Evolutionary conservation across 2,888 invertebrate species (phyloP), one percentile per base, ranked within the genome.

Genomic region (Malthinus flaveolus): DNA sequence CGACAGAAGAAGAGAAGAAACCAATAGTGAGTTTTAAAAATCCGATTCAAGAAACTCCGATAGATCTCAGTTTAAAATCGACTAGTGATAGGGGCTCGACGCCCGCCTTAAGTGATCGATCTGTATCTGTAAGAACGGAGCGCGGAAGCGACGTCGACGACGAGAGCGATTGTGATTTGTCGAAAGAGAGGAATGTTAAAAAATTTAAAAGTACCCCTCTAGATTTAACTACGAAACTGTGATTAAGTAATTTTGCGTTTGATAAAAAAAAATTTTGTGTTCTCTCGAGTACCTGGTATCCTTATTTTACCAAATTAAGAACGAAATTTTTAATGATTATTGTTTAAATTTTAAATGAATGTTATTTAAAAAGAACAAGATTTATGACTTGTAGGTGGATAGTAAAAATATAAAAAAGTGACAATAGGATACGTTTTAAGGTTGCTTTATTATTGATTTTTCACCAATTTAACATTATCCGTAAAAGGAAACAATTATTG

Each of bases 21-120:
- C 71, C 73, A 7, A 64, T 65, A 31, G 63, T 65, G 34, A 71
- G 73, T 0, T 63, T 71, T 1, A 69, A 64, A 3, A 72, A 76
- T 0, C 81, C 80, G 0, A 75, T 81, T 0, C 90, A 91, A 73
- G 90, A 91, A 65, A 87, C 88, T 72, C 92, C 92, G 1, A 91
- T 92, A 75, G 92, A 92, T 73, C 78, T 92, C 63, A 91, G 91
- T 34, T 88, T 91, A 80, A 89, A 87, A 70, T 83, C 86, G 0
- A 83, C 83, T 13, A 87, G 87, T 39, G 80, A 85, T 36, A 65
- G 77, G 50, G 76, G 75, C 0, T 76, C 76, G 1, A 77, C 77
- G 0, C 77, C 78, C 7, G 71, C 75, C 10, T 63, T 66, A 2
- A 77, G 77, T 51, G 77, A 75, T 23, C 62, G 68, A 35, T 74